A percentile compares a stretch with the other conserved stretches of the same genome.
Conservation (phyloP, 1,140 invertebrate species). For the Pseudoatta argentina region DNA sequence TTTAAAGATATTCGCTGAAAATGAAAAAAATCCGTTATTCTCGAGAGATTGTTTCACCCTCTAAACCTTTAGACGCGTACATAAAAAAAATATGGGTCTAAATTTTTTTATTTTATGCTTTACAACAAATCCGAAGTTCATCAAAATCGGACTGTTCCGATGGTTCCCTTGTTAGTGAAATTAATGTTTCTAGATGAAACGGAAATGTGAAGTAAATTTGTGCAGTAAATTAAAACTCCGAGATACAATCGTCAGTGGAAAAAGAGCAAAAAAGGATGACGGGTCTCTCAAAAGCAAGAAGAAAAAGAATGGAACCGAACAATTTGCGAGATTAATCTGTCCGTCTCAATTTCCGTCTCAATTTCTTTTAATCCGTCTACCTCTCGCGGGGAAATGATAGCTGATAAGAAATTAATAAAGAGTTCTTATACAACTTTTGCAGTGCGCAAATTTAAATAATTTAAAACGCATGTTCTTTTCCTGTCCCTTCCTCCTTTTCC, state of each 20-base stretch:
- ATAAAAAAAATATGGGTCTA: too few species aligned
- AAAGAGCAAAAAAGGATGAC: background rate
- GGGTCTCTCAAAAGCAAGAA: background rate
- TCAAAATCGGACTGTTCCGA: too few species aligned
- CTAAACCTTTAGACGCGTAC: too few species aligned
- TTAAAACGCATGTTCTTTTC: background rate
- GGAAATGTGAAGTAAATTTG: background rate
- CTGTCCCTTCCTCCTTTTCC: too few species aligned
- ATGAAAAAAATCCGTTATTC: too few species aligned
- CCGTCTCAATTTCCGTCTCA: background rate
- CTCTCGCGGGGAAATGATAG: background rate
- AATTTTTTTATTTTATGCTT: too few species aligned
- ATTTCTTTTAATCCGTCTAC: background rate
- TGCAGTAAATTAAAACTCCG: background rate
- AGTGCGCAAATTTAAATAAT: slow-evolving; percentile 13
- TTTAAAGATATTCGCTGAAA: too few species aligned
- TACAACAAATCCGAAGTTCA: too few species aligned
- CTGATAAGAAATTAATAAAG: background rate
- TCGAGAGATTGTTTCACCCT: too few species aligned
- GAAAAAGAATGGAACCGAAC: background rate
- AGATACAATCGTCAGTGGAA: background rate
- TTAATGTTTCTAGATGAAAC: background rate
- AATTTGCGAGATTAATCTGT: background rate
- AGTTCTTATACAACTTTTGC: background rate
- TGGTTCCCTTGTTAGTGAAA: background rate